A percentile compares a stretch with the other conserved stretches of the same genome.
Evolutionary conservation across 2,888 invertebrate species (phyloP).

Genomic region (Steinernema scapterisci): DNA sequence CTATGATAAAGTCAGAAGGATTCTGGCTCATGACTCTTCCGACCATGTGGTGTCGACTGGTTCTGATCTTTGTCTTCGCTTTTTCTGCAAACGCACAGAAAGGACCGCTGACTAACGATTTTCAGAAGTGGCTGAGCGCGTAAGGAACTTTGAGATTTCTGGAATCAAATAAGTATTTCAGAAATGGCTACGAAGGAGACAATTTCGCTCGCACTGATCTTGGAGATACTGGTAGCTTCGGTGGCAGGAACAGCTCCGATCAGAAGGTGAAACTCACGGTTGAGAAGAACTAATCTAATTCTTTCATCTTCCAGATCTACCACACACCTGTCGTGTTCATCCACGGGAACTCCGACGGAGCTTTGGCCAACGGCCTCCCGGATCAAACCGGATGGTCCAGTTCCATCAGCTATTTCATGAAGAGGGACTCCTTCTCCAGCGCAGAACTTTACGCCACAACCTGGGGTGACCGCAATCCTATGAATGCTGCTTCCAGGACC

Average conservation of each 20-base stretch:
- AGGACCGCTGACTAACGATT: conserved; percentile 44
- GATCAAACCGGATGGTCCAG: conserved; percentile 54
- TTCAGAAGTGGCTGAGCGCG: conserved; percentile 40
- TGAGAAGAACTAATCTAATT: too few relatives aligned
- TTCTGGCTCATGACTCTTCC: background rate
- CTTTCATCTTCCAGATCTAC: conserved; percentile 45
- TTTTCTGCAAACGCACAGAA: background rate
- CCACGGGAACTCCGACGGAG: conserved; percentile 64
- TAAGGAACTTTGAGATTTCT: background rate
- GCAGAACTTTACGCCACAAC: conserved; percentile 61
- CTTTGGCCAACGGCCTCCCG: conserved; percentile 45
- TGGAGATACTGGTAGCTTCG: conserved; percentile 13
- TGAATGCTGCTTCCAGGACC: conserved; percentile 35
- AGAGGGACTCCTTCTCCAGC: conserved; percentile 46
- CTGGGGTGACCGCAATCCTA: conserved; percentile 52
- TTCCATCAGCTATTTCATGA: conserved; percentile 43
- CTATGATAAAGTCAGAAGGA: background rate
- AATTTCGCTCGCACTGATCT: background rate
- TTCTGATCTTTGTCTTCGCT: background rate
- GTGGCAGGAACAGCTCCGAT: background rate
- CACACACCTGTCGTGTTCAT: conserved; percentile 59
- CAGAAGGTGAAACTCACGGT: background rate
- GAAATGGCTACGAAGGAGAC: conserved; percentile 10
- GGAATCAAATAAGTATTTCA: background rate
- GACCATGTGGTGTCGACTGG: background rate